Base-by-base conservation (phyloP, 2,113 vertebrate genomes). In the Calyptomena viridis region DNA sequence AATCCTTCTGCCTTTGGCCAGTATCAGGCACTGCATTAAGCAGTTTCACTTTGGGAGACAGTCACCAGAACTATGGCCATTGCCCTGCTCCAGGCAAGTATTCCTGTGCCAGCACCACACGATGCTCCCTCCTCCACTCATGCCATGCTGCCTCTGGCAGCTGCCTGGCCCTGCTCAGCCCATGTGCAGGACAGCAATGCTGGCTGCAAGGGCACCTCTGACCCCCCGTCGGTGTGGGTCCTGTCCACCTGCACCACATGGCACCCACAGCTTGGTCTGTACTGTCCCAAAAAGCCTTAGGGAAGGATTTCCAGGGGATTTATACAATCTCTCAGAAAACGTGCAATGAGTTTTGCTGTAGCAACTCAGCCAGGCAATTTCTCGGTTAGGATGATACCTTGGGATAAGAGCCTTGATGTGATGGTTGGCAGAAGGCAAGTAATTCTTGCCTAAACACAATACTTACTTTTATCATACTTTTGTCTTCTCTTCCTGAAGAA, bases 291-390 rank as follows among this genome's bases (percentile, higher is more conserved):
- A 75, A 75, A 55, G 39, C 16, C 49, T 31, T 5, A 3, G 12
- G 56, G 31, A 80, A 58, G 25, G 28, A 49, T n/a, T 72, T 59
- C 21, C 14, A 42, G 35, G 24, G 9, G 22, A 50, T 46, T 67
- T 46, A 31, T 28, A 59, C 12, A 40, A 22, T 3, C 11, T 56
- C 24, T 44, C 55, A 56, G 60, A 69, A 81, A 60, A 46, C 0
- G 3, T 0, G 0, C 27, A 14, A 37, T 37, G 16, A 14, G 9
- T 0, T 0, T 18, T 37, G 33, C 52, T 93, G 42, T 42, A 82
- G 56, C 12, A 33, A 40, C 58, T 28, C 71, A 37, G 15, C 5
- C 28, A 14, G n/a, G 7, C 23, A 28, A 27, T 50, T 63, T 77
- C 37, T 77, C 56, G 35, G 33, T 47, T 71, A 74, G 33, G 50